Evolutionary conservation across 2,797 vertebrate species (phyloP).

Genomic region (Intellagama lesueurii): DNA sequence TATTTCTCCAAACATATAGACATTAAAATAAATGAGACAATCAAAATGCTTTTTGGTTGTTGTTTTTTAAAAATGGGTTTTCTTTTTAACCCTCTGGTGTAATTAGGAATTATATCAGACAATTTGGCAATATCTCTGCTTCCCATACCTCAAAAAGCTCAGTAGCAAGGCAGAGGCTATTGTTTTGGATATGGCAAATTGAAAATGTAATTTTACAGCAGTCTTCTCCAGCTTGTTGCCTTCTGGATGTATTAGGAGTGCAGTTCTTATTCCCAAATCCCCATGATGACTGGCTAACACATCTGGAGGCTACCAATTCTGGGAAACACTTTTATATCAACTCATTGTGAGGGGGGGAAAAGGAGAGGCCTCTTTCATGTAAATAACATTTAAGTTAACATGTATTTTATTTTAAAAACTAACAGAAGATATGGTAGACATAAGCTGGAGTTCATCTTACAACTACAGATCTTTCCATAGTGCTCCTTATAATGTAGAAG

Average conservation of each 20-base stretch:
- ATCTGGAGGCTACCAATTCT: neutral
- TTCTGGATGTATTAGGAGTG: neutral
- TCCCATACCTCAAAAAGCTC: neutral
- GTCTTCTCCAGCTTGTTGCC: neutral
- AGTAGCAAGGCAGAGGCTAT: neutral
- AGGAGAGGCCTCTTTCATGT: neutral
- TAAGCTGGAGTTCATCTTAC: neutral
- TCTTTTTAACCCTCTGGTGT: conserved; percentile 1
- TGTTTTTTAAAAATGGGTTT: conserved; percentile 16
- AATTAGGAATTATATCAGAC: neutral
- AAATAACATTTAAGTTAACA: neutral
- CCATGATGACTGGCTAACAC: neutral
- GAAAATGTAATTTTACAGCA: neutral
- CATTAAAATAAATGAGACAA: conserved; percentile 32
- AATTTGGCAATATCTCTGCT: neutral
- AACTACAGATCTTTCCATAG: neutral
- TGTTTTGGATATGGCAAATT: neutral
- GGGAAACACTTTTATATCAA: neutral
- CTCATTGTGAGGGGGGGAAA: too few species aligned
- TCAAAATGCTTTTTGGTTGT: conserved; percentile 19
- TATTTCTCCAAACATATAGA: conserved; percentile 41
- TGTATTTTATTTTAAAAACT: neutral
- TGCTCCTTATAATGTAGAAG: neutral
- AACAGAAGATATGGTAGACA: neutral
- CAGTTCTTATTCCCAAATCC: neutral